These are phyloP conservation scores for Drosophila nebulosa DNA, from an alignment of 1,140 invertebrate species.

Conservation along the genomic window DNA sequence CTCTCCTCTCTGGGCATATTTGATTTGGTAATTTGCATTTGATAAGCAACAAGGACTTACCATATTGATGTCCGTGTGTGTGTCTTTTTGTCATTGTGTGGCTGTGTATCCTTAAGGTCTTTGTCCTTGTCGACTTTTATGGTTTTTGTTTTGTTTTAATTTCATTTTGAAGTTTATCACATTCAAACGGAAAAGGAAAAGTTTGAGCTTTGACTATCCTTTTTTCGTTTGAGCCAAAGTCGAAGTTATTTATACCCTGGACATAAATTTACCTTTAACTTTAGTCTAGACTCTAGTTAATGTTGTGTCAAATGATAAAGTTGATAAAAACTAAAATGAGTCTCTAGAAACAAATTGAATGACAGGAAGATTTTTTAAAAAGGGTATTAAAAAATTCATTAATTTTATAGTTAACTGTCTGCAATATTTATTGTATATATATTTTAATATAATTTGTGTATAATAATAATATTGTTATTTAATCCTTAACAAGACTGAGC, in stretches of 20 bases:
- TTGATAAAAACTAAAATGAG: no score
- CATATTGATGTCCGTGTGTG: neutral
- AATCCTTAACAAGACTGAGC: neutral
- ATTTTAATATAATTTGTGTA: neutral
- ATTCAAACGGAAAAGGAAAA: slow-evolving; percentile 18
- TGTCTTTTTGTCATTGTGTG: no score
- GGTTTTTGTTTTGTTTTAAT: slow-evolving; percentile 72
- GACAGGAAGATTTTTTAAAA: no score
- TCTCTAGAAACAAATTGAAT: no score
- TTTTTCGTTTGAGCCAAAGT: neutral
- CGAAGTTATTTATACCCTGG: neutral
- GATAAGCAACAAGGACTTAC: slow-evolving; percentile 50
- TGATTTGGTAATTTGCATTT: slow-evolving; percentile 74
- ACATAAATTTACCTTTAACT: neutral
- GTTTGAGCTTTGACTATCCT: neutral
- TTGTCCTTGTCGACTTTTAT: slow-evolving; percentile 14
- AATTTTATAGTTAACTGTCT: slow-evolving; percentile 9
- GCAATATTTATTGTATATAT: slow-evolving; percentile 12
- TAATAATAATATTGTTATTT: slow-evolving; percentile 31
- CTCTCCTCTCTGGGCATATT: slow-evolving; percentile 48
- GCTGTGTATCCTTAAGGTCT: neutral
- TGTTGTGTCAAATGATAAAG: no score
- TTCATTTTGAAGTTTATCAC: slow-evolving; percentile 55
- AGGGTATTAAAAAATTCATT: neutral
- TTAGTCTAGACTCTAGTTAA: no score